Conservation (phyloP, 2,113 vertebrate species). For the Candoia aspera region DNA sequence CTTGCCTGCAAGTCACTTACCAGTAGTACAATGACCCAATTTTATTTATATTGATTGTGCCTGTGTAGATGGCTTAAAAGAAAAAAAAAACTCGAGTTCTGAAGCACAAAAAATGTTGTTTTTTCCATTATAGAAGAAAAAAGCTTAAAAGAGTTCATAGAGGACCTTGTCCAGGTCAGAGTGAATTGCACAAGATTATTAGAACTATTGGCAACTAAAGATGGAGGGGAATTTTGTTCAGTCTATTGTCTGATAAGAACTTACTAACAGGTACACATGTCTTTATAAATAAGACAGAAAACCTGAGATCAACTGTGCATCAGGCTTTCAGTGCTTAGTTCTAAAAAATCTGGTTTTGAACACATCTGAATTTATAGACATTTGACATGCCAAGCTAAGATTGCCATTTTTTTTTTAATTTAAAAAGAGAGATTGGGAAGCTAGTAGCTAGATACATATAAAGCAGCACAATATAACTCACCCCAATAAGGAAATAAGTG, state of each 20-base stretch:
- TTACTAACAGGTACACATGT: background rate
- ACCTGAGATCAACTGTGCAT: background rate
- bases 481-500: background rate
- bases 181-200: fast-evolving
- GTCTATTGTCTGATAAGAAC: background rate
- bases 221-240: background rate
- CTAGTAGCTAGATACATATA: background rate
- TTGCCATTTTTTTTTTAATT: background rate
- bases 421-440: background rate
- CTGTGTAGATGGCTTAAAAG: slow-evolving; percentile 37
- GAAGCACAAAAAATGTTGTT: slow-evolving; percentile 36
- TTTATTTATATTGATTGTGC: slow-evolving; percentile 58
- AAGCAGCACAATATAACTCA: background rate
- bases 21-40: slow-evolving; percentile 53
- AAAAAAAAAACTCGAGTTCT: slow-evolving; percentile 8
- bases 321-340: background rate
- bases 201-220: background rate
- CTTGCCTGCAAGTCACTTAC: slow-evolving; percentile 38
- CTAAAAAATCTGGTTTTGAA: background rate
- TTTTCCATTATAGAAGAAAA: background rate
- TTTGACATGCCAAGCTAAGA: background rate
- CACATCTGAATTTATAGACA: background rate
- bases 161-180: background rate
- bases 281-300: background rate
- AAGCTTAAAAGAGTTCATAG: background rate